Conservation (phyloP, 2,797 vertebrate species). For the Oreochromis mossambicus region DNA sequence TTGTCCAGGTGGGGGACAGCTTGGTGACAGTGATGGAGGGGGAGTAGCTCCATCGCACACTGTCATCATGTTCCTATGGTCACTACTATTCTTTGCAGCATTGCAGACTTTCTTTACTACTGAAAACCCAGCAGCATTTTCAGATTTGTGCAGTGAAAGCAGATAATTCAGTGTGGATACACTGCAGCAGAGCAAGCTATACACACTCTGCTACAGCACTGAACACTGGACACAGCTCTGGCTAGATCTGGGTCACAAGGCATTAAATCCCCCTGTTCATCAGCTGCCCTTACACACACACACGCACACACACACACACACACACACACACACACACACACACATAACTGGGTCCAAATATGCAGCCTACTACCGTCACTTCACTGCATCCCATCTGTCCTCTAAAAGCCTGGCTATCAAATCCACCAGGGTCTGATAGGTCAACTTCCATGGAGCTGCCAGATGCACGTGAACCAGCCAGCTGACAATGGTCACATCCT, state of each 20-base stretch:
- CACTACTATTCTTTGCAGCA: neutral
- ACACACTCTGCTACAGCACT: neutral
- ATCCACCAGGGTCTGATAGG: conserved; percentile 63
- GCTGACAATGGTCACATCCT: conserved; percentile 33
- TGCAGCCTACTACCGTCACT: conserved; percentile 38
- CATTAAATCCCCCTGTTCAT: conserved; percentile 71
- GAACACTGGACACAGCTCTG: conserved; percentile 32
- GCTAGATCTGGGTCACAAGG: conserved; percentile 66
- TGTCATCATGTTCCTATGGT: neutral
- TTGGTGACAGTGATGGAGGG: conserved; percentile 56
- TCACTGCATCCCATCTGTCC: conserved; percentile 73
- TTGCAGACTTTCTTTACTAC: neutral
- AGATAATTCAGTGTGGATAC: neutral
- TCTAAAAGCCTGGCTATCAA: conserved; percentile 64
- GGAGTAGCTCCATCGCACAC: neutral
- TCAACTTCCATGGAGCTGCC: conserved; percentile 46
- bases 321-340: conserved; percentile 3
- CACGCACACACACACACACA: neutral
- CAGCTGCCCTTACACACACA: conserved; percentile 35
- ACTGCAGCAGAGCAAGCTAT: neutral
- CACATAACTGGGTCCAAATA: neutral
- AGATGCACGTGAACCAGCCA: conserved; percentile 45
- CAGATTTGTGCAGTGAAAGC: neutral
- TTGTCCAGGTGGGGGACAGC: conserved; percentile 46
- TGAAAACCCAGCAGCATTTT: neutral